These are phyloP conservation scores for Apostichopus japonicus DNA, from an alignment of 35 echinoderm and acorn worm genomes.

Conservation along the genomic window DNA sequence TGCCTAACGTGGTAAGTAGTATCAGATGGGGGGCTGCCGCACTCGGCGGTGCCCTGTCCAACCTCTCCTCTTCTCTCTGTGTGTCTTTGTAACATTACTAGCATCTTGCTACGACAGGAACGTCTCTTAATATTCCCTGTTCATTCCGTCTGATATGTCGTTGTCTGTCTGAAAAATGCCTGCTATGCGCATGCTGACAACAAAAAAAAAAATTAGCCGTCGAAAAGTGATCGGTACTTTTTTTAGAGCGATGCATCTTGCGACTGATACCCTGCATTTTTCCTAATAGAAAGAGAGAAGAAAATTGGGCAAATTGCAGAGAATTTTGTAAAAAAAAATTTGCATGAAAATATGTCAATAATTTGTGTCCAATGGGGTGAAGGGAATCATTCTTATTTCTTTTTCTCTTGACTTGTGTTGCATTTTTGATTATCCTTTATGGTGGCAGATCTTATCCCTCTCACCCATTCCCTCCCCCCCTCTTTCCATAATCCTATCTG, in stretches of 20 bases:
- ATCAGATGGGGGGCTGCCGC: too few relatives aligned
- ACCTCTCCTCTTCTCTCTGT: background rate
- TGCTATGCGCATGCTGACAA: background rate
- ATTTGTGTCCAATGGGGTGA: background rate
- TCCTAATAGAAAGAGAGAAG: background rate
- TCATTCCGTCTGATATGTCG: background rate
- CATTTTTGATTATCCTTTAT: background rate
- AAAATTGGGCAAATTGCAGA: background rate
- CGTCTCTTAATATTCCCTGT: background rate
- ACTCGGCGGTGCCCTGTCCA: background rate
- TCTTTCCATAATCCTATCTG: background rate
- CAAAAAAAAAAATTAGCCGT: background rate
- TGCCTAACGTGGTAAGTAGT: slow-evolving; percentile 87
- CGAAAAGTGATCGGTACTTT: too few relatives aligned
- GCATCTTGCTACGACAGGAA: background rate
- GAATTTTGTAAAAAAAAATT: background rate
- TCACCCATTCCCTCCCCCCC: background rate
- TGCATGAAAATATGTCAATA: background rate
- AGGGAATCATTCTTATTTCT: background rate
- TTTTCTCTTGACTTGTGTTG: background rate
- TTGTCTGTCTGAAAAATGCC: background rate
- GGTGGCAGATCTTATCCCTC: background rate
- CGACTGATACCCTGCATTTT: background rate
- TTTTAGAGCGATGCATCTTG: background rate
- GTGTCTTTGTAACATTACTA: background rate